A percentile compares a stretch with the other conserved stretches of the same genome.
Conservation (phyloP, 2,888 invertebrate species). For the Pantelozetes paolii region DNA sequence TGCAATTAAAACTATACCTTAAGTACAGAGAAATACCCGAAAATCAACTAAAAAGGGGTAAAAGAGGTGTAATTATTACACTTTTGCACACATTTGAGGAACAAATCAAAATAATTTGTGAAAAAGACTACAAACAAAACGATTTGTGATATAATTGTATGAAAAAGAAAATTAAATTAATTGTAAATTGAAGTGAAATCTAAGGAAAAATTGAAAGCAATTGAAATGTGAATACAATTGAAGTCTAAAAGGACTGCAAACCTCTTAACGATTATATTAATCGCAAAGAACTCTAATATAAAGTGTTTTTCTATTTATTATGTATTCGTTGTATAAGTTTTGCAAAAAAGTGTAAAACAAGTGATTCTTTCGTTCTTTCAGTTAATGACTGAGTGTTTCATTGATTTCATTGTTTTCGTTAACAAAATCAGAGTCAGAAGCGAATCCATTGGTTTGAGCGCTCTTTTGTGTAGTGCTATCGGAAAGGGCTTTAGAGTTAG, state of each 20-base stretch:
- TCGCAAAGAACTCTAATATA: background rate
- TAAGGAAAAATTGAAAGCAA: background rate
- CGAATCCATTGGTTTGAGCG: constrained; percentile 33
- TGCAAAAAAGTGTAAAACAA: background rate
- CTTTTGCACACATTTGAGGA: background rate
- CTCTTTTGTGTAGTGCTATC: constrained; percentile 10
- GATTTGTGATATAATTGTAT: background rate
- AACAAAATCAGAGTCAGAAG: constrained; percentile 21
- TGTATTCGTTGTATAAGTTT: constrained; percentile 6
- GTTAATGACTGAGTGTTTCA: background rate
- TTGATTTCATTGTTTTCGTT: constrained; percentile 33
- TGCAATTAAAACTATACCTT: background rate
- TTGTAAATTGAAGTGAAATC: background rate
- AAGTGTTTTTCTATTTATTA: background rate
- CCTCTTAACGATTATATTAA: too few relatives aligned
- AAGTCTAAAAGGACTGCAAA: background rate
- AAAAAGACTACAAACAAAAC: constrained; percentile 5
- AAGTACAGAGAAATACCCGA: background rate
- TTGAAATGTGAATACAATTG: background rate
- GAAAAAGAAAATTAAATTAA: background rate
- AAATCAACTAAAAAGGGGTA: background rate
- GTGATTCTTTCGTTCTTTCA: background rate
- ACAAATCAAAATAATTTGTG: constrained; percentile 6
- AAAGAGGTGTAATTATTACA: constrained; percentile 24
- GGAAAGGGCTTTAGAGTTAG: background rate